These are phyloP conservation scores for Oscarella lobularis DNA, from an alignment of 37 sponge, comb jelly and placozoan species.

Conservation along the genomic window DNA sequence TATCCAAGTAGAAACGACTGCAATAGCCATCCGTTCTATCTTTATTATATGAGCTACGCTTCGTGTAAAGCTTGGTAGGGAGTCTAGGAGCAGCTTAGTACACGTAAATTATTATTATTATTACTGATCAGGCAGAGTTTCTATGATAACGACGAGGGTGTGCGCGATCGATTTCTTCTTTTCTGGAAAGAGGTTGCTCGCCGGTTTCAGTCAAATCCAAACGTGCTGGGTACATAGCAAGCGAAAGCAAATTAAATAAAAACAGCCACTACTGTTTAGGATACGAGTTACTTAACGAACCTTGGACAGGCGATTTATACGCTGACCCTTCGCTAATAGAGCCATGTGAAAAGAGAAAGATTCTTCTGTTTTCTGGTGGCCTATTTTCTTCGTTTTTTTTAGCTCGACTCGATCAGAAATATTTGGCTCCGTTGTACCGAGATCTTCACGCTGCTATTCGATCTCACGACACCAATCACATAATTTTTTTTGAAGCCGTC, in stretches of 20 bases:
- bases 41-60: background rate
- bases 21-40: background rate
- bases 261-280: too few species aligned
- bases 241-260: too few species aligned
- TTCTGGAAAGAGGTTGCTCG: slow-evolving; percentile 38
- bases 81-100: background rate
- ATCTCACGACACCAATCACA: slow-evolving; percentile 25
- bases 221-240: slow-evolving; percentile 19
- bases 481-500: slow-evolving; percentile 48
- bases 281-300: slow-evolving; percentile 51
- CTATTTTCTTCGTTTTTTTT: too few species aligned
- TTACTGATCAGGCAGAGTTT: slow-evolving; percentile 31
- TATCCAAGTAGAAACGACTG: background rate
- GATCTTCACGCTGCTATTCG: slow-evolving; percentile 27
- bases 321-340: background rate
- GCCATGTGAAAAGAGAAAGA: background rate
- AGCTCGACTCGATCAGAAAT: slow-evolving; percentile 17
- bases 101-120: slow-evolving; percentile 3
- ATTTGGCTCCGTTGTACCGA: slow-evolving; percentile 23
- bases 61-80: background rate
- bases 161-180: slow-evolving; percentile 34
- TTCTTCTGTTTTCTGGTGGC: too few species aligned
- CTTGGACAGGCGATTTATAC: slow-evolving; percentile 37
- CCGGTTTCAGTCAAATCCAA: slow-evolving; percentile 16
- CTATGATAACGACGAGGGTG: slow-evolving; percentile 40